Percentiles rank a stretch among this genome's conserved stretches.
These are phyloP conservation scores for Cryptops parisi DNA, from an alignment of 2,888 invertebrate species.

Conservation along the genomic window DNA sequence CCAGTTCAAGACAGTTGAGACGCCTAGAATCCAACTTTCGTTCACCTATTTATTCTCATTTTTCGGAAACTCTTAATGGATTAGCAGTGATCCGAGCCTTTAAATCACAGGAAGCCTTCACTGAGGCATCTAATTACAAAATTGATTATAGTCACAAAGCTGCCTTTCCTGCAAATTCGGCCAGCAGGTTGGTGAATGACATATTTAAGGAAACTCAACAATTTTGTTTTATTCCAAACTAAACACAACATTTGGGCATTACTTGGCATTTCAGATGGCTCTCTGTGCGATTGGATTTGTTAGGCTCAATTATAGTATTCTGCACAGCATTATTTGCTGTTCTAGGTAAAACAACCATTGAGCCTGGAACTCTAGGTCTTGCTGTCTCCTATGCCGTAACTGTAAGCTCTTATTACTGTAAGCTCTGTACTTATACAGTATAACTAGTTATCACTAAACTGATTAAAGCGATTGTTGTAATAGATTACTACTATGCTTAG, in stretches of 20 bases:
- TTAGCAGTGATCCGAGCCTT: slow-evolving; percentile 27
- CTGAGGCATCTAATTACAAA: slow-evolving; percentile 50
- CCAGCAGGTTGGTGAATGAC: too few species aligned
- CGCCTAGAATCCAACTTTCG: slow-evolving; percentile 34
- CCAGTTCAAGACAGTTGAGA: slow-evolving; percentile 36
- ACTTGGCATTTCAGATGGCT: slow-evolving; percentile 57
- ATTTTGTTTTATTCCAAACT: too few species aligned
- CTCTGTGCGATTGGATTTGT: slow-evolving; percentile 84
- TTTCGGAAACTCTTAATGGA: slow-evolving; percentile 36
- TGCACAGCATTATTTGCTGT: slow-evolving; percentile 89
- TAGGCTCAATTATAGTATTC: slow-evolving; percentile 88
- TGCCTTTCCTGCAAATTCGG: too few species aligned
- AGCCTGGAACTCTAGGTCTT: slow-evolving; percentile 47
- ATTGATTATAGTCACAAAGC: slow-evolving; percentile 79
- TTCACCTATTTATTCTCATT: slow-evolving; percentile 37
- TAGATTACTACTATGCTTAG: slow-evolving; percentile 71
- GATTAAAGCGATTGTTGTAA: slow-evolving; percentile 5
- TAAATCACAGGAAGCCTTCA: slow-evolving; percentile 15
- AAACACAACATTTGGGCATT: too few species aligned
- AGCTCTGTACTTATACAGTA: background rate
- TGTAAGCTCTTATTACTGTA: slow-evolving; percentile 19
- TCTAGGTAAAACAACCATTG: slow-evolving; percentile 32
- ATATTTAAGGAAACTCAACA: too few species aligned
- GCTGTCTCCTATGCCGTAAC: slow-evolving; percentile 50
- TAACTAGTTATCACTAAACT: too few species aligned